Evolutionary conservation across 2,888 invertebrate genomes (phyloP), one percentile per base, ranked within the genome.

Genomic region (Drosophila mercatorum): DNA sequence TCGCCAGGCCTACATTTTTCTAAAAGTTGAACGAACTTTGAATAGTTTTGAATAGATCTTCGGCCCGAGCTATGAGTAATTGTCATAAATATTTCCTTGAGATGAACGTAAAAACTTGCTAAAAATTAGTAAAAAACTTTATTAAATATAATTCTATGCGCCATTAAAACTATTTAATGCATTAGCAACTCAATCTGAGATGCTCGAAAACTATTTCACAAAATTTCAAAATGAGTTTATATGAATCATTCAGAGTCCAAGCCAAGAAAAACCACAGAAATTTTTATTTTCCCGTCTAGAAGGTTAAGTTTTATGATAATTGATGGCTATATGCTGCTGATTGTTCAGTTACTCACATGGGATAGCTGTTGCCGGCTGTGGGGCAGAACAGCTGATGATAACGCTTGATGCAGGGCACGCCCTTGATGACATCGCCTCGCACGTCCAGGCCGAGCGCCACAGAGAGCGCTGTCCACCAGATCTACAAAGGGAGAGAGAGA

Each of bases 321-420:
- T 53, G n/a, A 26, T 53, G 22, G 36, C 53, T 14, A 28, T 40
- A 28, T 56, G 11, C 41, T 56, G 11, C 41, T 3, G 22, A 44
- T n/a, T 46, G 44, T 22, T 44, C 34, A 57, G 44, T 36, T 66
- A 77, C 96, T 96, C 94, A 98, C 98, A 96, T 94, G 85, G 98
- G 98, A 94, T 98, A 98, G 72, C 96, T 96, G 91, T 96, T 97
- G 81, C 98, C 98, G 72, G 98, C 97, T 40, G 97, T 97, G 41
- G 98, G 97, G 93, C 98, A 98, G 93, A 97, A 97, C 67, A 98
- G 94, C 92, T 98, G 98, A 93, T 96, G 97, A 92, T 96, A 95
- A 86, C 96, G 95, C 93, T 97, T 97, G 91, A 98, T 96, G 93
- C 98, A 98, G 69, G 98, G 98, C 88, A 97, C 96, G 78, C 98